Evolutionary conservation across 2,797 vertebrate genomes (phyloP).

Genomic region (Danio albolineatus): DNA sequence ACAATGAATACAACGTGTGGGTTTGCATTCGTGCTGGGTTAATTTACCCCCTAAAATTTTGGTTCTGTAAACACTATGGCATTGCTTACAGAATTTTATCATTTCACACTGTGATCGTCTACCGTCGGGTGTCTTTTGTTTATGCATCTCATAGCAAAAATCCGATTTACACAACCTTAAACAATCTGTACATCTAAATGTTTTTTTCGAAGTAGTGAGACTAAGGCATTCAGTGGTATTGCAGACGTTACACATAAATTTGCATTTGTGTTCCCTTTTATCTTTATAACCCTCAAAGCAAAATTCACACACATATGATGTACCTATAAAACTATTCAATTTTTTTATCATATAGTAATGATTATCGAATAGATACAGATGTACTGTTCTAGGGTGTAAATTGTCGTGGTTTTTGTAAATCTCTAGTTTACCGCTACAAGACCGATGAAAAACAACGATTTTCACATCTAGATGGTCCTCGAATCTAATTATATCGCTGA

Average conservation of each 20-base stretch:
- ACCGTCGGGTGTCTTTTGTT: too few species aligned
- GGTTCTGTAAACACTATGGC: background rate
- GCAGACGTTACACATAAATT: background rate
- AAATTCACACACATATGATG: background rate
- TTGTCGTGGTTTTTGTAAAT: background rate
- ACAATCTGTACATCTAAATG: background rate
- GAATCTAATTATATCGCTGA: background rate
- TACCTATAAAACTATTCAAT: background rate
- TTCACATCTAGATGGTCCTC: background rate
- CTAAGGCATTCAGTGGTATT: background rate
- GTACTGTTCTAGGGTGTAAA: background rate
- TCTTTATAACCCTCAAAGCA: background rate
- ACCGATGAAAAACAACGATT: background rate
- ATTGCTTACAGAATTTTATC: background rate
- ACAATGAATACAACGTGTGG: background rate
- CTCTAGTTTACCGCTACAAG: background rate
- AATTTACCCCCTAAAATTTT: background rate
- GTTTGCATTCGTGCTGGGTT: fast-evolving
- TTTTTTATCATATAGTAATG: background rate
- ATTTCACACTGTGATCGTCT: too few species aligned
- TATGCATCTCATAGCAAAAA: background rate
- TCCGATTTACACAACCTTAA: background rate
- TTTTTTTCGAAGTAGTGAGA: too few species aligned
- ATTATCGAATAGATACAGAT: background rate
- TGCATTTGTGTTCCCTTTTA: background rate